A percentile compares a stretch with the other conserved stretches of the same genome.
Conservation (phyloP, 2,113 vertebrate species). For the Nipponia nippon region DNA sequence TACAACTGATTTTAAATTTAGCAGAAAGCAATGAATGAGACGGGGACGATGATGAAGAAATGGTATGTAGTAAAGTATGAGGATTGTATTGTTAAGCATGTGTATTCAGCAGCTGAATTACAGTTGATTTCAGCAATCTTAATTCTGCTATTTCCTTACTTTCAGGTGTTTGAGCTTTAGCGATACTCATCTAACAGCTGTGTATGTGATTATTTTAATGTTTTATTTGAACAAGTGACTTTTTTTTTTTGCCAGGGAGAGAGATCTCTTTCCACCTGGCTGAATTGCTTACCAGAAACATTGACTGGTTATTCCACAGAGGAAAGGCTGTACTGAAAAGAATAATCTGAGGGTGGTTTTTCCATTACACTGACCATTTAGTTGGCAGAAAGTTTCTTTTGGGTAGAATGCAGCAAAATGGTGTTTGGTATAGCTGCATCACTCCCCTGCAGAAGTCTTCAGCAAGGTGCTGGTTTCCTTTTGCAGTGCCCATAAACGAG, state of each 20-base stretch:
- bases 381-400: background rate
- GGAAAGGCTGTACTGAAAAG: background rate
- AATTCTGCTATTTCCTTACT: background rate
- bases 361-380: background rate
- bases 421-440: background rate
- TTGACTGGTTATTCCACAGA: background rate
- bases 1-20: background rate
- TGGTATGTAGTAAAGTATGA: background rate
- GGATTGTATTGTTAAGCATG: background rate
- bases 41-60: background rate
- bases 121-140: background rate
- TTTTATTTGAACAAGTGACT: background rate
- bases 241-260: background rate
- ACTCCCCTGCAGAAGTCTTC: background rate
- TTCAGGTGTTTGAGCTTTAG: background rate
- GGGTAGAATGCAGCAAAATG: background rate
- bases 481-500: slow-evolving; percentile 50
- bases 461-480: background rate
- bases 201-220: background rate
- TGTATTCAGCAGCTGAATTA: background rate
- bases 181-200: background rate
- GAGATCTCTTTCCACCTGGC: background rate
- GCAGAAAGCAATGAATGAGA: background rate
- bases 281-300: background rate
- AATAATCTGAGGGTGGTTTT: background rate